phyloP scores from a whole-genome alignment of 1,140 invertebrate species.

The Diorhabda elongata region DNA sequence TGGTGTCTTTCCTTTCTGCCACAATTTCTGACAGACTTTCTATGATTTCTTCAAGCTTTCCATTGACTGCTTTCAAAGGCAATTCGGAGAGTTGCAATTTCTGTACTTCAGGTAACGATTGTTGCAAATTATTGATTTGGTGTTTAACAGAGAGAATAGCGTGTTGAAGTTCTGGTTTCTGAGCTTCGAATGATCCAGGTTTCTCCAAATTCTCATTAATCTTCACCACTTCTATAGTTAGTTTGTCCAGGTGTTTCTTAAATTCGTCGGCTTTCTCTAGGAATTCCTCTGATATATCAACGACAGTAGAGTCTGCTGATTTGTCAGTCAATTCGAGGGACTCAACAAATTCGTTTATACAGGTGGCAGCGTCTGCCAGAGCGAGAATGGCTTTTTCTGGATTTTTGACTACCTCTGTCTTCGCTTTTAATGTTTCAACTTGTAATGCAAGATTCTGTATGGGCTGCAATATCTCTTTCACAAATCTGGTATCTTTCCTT shows the following conservation, averaged over 20 bases:
- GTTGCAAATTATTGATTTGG: constrained; percentile 18
- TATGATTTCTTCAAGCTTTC: background rate
- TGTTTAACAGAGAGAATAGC: constrained; percentile 23
- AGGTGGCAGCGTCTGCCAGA: constrained; percentile 19
- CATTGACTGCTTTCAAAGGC: constrained; percentile 22
- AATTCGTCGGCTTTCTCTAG: background rate
- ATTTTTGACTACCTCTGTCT: background rate
- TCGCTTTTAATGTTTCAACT: background rate
- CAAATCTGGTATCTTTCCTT: background rate
- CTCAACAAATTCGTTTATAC: constrained; percentile 5
- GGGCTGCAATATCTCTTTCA: no score
- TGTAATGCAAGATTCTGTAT: no score
- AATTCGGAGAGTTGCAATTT: constrained; percentile 10
- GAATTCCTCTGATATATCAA: constrained; percentile 10
- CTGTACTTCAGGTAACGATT: constrained; percentile 9
- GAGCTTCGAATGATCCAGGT: constrained; percentile 10
- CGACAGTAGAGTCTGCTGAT: background rate
- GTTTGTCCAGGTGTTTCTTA: constrained; percentile 22
- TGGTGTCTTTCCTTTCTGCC: background rate
- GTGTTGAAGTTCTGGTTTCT: constrained; percentile 13
- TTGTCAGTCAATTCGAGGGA: constrained; percentile 10
- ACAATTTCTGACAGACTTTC: background rate
- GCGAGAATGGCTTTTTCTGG: constrained; percentile 28
- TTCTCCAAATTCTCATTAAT: constrained; percentile 8
- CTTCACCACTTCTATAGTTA: constrained; percentile 16